These are phyloP conservation scores for Pungitius pungitius DNA, from an alignment of 2,113 vertebrate species.

Conservation along the genomic window DNA sequence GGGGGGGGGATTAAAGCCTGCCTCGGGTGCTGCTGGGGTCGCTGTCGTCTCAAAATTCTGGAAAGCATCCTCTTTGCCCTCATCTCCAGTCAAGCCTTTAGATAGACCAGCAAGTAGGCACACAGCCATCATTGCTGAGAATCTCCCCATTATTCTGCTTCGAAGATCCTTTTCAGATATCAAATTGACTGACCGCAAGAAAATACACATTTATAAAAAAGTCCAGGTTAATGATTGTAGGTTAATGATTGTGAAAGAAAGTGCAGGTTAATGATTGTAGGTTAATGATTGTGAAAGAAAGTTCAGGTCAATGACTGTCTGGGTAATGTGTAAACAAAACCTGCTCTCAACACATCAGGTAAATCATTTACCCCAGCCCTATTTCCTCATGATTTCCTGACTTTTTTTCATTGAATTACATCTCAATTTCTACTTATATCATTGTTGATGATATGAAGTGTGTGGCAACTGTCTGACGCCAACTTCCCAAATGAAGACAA, in stretches of 20 bases:
- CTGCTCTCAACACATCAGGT: not conserved
- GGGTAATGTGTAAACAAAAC: not conserved
- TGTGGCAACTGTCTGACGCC: not conserved
- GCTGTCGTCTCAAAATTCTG: not conserved
- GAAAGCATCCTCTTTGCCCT: not conserved
- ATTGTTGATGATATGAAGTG: too few relatives aligned
- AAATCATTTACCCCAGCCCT: not conserved
- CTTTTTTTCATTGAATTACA: not conserved
- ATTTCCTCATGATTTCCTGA: not conserved
- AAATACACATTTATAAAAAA: not conserved
- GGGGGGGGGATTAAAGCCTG: constrained; percentile 1
- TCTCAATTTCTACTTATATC: too few relatives aligned
- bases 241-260: too few relatives aligned
- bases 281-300: too few relatives aligned
- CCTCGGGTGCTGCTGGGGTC: not conserved
- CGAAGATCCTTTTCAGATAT: not conserved
- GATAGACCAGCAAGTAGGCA: constrained; percentile 8
- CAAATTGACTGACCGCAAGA: not conserved
- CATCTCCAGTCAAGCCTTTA: not conserved
- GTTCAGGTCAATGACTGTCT: not conserved
- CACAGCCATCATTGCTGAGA: not conserved
- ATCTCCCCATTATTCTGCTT: not conserved
- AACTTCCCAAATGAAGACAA: not conserved
- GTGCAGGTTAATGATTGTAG: too few relatives aligned
- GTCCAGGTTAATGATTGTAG: constrained; percentile 7